Percentiles rank a stretch among this genome's conserved stretches.
Conservation (phyloP, 2,797 vertebrate genomes). For the Calcarius lapponicus region DNA sequence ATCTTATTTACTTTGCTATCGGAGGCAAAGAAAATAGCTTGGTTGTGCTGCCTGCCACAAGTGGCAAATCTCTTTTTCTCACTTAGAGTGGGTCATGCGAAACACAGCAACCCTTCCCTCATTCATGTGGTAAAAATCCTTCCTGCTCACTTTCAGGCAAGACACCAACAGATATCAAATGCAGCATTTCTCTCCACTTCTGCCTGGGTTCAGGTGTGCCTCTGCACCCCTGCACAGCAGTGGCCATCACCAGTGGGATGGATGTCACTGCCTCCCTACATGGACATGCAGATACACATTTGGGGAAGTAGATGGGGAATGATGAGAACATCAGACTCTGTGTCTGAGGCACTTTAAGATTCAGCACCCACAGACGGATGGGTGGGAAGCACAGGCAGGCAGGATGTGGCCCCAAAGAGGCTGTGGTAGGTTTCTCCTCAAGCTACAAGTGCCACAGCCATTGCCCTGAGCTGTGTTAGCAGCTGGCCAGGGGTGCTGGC, state of each 20-base stretch:
- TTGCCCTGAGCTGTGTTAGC: neutral
- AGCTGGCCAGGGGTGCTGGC: neutral
- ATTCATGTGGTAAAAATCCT: neutral
- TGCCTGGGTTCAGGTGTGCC: neutral
- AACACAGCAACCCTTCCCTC: neutral
- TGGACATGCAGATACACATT: neutral
- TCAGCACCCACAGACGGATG: neutral
- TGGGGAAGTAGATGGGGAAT: neutral
- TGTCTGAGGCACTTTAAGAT: neutral
- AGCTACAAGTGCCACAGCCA: neutral
- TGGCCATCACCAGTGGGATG: neutral
- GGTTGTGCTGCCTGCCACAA: neutral
- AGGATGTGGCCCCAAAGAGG: neutral
- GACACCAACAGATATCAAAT: neutral
- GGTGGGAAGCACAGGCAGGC: neutral
- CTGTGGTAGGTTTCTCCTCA: neutral
- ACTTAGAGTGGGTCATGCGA: rapidly evolving
- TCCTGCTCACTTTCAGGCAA: neutral
- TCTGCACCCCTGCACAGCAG: neutral
- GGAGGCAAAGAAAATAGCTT: neutral
- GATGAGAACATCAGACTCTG: neutral
- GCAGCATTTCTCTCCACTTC: neutral
- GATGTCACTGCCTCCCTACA: rapidly evolving
- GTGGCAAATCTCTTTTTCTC: neutral
- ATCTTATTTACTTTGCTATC: neutral